Conservation (phyloP, 1,140 invertebrate genomes). For the Sipha flava region DNA sequence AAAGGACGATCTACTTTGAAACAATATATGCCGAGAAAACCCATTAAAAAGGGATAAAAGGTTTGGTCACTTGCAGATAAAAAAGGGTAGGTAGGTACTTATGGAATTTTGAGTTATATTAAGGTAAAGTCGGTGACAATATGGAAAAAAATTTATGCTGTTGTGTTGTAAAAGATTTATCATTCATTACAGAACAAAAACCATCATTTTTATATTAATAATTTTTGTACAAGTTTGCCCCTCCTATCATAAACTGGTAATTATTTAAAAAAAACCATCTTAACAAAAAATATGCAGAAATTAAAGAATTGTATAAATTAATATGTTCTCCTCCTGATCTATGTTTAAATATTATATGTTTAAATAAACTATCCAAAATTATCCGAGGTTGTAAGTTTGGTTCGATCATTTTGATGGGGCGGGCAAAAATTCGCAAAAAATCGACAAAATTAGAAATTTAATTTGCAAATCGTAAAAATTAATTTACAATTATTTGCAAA, state of each 20-base stretch:
- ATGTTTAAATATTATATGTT: no score
- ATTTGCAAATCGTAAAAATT: no score
- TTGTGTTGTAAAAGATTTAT: not conserved
- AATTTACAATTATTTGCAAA: no score
- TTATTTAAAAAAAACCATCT: no score
- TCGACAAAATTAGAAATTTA: no score
- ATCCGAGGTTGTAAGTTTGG: no score
- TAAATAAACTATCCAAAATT: no score
- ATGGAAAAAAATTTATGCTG: not conserved
- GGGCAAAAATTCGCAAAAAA: no score
- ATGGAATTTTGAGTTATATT: conserved; percentile 32
- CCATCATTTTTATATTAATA: not conserved
- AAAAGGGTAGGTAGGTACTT: conserved; percentile 37
- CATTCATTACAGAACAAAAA: not conserved
- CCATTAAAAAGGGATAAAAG: conserved; percentile 42
- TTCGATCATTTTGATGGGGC: no score
- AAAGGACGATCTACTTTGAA: conserved; percentile 38
- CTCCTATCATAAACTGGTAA: not conserved
- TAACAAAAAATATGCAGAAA: no score
- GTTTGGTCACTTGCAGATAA: conserved; percentile 40
- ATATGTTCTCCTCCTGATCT: no score
- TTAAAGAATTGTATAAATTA: no score
- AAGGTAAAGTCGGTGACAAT: not conserved
- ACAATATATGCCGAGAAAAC: conserved; percentile 41
- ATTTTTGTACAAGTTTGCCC: not conserved